Evolutionary conservation across 2,113 vertebrate genomes (phyloP).

Genomic region (Marmota flaviventris): DNA sequence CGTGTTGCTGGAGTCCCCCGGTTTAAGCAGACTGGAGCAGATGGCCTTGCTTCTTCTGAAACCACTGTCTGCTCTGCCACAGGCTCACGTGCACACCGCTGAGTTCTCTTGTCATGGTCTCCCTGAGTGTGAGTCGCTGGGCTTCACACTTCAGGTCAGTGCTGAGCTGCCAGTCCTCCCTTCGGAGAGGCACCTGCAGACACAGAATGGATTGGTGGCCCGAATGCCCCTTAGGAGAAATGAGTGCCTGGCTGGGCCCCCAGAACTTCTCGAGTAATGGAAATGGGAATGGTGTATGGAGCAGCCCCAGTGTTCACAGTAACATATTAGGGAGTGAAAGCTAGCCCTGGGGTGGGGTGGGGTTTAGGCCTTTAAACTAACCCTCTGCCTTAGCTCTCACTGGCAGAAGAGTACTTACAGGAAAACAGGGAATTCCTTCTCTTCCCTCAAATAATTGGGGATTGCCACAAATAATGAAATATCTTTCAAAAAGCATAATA

Average conservation of each 20-base stretch:
- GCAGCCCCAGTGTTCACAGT: not conserved
- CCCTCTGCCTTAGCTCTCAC: not conserved
- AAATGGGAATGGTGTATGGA: not conserved
- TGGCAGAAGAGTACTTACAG: too few species aligned
- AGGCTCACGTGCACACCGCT: rapidly evolving
- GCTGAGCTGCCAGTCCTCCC: rapidly evolving
- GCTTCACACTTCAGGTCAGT: not conserved
- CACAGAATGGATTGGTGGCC: not conserved
- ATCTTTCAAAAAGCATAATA: not conserved
- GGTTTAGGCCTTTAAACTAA: not conserved
- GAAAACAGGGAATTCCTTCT: not conserved
- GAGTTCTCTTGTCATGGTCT: rapidly evolving
- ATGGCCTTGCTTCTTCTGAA: not conserved
- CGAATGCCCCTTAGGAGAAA: not conserved
- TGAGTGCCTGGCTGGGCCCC: rapidly evolving
- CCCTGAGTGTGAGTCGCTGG: rapidly evolving
- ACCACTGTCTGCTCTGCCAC: rapidly evolving
- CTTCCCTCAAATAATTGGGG: not conserved
- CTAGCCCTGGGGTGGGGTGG: too few species aligned
- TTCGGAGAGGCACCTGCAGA: not conserved
- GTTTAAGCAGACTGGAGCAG: rapidly evolving
- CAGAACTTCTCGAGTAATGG: not conserved
- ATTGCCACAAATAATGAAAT: not conserved
- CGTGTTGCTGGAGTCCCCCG: rapidly evolving
- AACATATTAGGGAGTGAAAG: not conserved